phyloP scores from a whole-genome alignment of 2,113 vertebrate genomes.

The Nymphicus hollandicus region DNA sequence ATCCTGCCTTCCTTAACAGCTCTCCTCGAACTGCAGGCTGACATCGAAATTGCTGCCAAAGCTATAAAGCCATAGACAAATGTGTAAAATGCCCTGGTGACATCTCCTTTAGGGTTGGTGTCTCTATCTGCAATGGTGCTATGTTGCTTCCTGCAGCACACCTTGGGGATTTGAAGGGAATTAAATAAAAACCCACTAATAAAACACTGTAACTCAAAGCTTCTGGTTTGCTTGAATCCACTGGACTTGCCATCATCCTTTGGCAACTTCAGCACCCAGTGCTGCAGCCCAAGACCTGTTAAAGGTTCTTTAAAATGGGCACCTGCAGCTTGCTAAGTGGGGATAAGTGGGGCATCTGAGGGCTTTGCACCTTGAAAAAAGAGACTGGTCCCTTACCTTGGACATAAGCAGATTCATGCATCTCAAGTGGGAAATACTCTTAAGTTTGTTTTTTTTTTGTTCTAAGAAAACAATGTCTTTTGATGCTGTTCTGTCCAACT shows the following conservation, averaged over 20 bases:
- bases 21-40: background rate
- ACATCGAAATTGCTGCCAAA: conserved; percentile 2
- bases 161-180: conserved; percentile 14
- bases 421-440: background rate
- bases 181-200: conserved; percentile 15
- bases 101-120: background rate
- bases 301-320: background rate
- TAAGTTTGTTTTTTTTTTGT: background rate
- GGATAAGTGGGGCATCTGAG: background rate
- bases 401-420: background rate
- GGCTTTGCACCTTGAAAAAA: background rate
- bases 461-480: background rate
- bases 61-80: conserved; percentile 22
- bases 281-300: background rate
- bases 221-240: background rate
- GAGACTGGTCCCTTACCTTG: rapidly evolving
- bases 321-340: background rate
- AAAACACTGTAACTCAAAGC: background rate
- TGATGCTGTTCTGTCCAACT: background rate
- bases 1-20: background rate
- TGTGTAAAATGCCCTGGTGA: background rate
- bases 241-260: background rate
- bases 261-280: background rate
- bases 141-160: background rate
- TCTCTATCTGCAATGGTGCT: background rate